Conservation (phyloP, 2,797 vertebrate species). For the Octomys mimax region DNA sequence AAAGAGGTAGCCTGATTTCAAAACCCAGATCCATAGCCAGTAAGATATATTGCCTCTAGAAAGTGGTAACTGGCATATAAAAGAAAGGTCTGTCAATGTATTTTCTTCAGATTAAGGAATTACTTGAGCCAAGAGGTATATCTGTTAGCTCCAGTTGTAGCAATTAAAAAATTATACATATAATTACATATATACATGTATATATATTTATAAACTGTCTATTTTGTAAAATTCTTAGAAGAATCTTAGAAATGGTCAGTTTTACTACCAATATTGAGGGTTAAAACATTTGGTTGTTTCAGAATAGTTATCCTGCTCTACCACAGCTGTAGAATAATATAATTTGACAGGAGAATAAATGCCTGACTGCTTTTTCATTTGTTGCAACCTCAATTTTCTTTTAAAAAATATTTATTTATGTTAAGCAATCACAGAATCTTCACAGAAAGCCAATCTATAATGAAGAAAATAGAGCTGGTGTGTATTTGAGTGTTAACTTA, state of each 20-base stretch:
- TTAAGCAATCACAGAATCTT: background rate
- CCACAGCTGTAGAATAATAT: background rate
- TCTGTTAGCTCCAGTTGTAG: background rate
- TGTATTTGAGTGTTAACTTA: conserved; percentile 65
- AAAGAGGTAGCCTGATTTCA: background rate
- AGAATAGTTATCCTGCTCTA: background rate
- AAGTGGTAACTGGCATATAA: background rate
- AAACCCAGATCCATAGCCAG: background rate
- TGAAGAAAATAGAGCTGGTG: background rate
- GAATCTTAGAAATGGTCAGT: background rate
- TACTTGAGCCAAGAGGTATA: background rate
- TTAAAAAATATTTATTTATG: conserved; percentile 54
- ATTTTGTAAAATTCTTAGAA: background rate
- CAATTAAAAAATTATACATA: background rate
- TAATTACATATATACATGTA: background rate
- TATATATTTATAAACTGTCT: background rate
- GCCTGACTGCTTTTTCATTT: background rate
- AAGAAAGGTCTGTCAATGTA: background rate
- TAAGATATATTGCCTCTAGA: conserved; percentile 36
- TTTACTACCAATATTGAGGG: background rate
- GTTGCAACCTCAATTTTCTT: background rate
- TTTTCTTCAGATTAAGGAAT: conserved; percentile 28
- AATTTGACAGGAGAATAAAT: conserved; percentile 40
- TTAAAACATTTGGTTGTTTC: background rate
- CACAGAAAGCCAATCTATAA: background rate